Evolutionary conservation across 2,113 vertebrate species (phyloP).

Genomic region (Cygnus atratus): DNA sequence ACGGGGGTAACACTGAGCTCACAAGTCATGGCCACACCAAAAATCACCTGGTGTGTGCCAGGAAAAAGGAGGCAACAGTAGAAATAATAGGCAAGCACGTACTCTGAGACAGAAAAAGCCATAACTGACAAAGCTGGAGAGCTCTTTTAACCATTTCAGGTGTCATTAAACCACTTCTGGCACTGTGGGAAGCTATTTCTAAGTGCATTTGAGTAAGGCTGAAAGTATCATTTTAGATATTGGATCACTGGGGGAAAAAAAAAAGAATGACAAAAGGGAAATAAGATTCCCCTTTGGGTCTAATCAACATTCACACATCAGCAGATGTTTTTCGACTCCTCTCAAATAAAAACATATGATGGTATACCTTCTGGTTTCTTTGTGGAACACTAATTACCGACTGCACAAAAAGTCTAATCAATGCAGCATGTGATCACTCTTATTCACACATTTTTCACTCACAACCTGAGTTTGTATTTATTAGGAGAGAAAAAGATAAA

Average conservation of each 20-base stretch:
- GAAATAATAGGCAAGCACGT: not conserved
- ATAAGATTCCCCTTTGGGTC: conserved; percentile 18
- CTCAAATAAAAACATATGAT: conserved; percentile 3
- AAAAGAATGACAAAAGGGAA: not conserved
- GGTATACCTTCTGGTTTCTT: conserved; percentile 6
- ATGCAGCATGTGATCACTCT: not conserved
- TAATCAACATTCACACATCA: conserved; percentile 17
- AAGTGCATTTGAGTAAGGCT: conserved; percentile 12
- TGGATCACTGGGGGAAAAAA: not conserved
- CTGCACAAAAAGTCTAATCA: not conserved
- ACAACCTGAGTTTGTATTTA: not conserved
- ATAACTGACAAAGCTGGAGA: not conserved
- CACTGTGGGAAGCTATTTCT: conserved; percentile 24
- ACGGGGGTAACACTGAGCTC: not conserved
- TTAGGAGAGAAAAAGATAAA: not conserved
- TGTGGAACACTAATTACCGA: not conserved
- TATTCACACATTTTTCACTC: not conserved
- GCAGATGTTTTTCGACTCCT: conserved; percentile 21
- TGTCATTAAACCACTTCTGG: conserved; percentile 47
- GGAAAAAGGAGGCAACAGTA: not conserved
- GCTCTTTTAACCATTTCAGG: not conserved
- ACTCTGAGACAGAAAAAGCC: not conserved
- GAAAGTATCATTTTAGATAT: conserved; percentile 17
- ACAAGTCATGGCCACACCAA: rapidly evolving
- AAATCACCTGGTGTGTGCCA: not conserved